Conservation (phyloP, 2,113 vertebrate genomes). For the Dromas ardeola region DNA sequence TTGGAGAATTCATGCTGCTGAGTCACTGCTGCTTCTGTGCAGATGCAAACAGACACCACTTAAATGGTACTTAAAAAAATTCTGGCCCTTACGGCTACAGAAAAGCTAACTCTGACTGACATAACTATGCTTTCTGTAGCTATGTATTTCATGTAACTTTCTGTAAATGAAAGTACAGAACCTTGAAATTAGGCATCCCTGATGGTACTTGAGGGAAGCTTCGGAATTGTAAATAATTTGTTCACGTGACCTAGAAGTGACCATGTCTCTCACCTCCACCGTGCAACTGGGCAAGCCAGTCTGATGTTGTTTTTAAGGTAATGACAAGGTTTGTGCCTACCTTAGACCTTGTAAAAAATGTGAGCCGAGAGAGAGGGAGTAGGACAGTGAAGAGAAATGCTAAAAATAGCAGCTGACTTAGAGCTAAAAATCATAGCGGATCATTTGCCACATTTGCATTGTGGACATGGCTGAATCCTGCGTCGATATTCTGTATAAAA, state of each 20-base stretch:
- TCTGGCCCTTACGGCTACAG: background rate
- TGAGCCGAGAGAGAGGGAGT: background rate
- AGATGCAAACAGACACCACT: conserved; percentile 40
- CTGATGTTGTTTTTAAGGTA: background rate
- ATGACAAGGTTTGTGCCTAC: background rate
- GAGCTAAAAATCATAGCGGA: background rate
- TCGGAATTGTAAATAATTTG: background rate
- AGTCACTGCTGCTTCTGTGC: conserved; percentile 41
- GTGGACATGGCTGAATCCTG: background rate
- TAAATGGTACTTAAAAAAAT: conserved; percentile 54
- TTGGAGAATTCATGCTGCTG: conserved; percentile 39
- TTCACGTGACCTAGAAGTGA: background rate
- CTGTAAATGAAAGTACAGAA: background rate
- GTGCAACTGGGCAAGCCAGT: background rate
- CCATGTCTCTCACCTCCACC: background rate
- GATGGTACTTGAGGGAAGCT: background rate
- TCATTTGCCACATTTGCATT: background rate
- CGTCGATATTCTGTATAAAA: background rate
- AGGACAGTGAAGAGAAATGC: background rate
- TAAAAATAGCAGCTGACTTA: background rate
- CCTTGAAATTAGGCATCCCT: background rate
- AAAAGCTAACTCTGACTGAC: conserved; percentile 29
- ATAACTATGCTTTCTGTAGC: conserved; percentile 34
- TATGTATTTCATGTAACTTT: background rate
- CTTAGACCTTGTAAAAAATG: background rate